Base-by-base conservation (phyloP, 2,113 vertebrate genomes). In the Notothenia rossii region DNA sequence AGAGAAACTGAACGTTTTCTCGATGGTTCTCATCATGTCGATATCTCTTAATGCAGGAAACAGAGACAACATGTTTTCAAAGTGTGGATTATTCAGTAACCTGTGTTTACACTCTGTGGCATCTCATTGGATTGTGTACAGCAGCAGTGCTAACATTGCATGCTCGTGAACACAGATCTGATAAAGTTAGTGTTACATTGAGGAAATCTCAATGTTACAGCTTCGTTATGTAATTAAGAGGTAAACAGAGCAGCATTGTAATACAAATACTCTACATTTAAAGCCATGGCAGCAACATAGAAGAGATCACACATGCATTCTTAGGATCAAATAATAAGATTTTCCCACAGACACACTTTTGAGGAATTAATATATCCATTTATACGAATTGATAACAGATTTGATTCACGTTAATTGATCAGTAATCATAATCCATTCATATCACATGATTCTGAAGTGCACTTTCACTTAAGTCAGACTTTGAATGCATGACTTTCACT, bases 71-170 rank as follows among this genome's bases (percentile, higher is more conserved):
- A 55, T 50, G 58, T 54, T 22, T 55, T 61, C 13, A 43, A 59
- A n/a, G 64, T 22, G 22, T 22, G 3, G 88, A 85, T 91, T 84
- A 86, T n/a, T 86, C 79, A 88, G 83, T 79, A 85, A 83, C 85
- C 77, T 68, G 81, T 40, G 3, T 46, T 77, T 60, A 46, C 69
- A 9, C 14, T 20, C 49, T 10, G 40, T 10, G 63, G 46, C 36
- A 17, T 62, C 55, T 75, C 12, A 8, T 0, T 14, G 71, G 48
- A 65, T 5, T 54, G 81, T 77, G 75, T 25, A 64, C 75, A 46
- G 61, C 6, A 11, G 22, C 45, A 4, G 17, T 15, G 45, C 43
- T 55, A 65, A 10, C 55, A 25, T 45, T 72, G 61, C 63, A 62
- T 25, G 25, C 10, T 5, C 5, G 64, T n/a, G 20, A 25, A 4